These are phyloP conservation scores for Siniperca scherzeri DNA, from an alignment of 2,797 vertebrate genomes.

Conservation along the genomic window DNA sequence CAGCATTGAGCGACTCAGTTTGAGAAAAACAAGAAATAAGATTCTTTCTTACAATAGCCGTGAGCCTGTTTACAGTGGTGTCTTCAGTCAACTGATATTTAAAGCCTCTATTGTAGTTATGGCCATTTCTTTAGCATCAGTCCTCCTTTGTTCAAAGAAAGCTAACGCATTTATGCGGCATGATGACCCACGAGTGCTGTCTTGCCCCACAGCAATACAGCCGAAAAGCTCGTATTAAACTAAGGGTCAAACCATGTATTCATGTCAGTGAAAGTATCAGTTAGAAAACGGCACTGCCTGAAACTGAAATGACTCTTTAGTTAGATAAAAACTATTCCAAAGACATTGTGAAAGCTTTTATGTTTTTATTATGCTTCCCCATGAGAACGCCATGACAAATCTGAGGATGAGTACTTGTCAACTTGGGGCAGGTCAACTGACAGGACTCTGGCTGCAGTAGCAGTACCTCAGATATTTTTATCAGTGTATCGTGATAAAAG, in stretches of 20 bases:
- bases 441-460: conserved; percentile 67
- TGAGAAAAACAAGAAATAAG: conserved; percentile 39
- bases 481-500: conserved; percentile 59
- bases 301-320: conserved; percentile 27
- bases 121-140: conserved; percentile 38
- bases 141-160: conserved; percentile 36
- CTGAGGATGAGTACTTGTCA: conserved; percentile 66
- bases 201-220: conserved; percentile 43
- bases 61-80: conserved; percentile 2
- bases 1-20: conserved; percentile 1
- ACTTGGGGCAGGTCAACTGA: conserved; percentile 69
- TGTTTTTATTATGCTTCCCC: conserved; percentile 32
- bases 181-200: conserved; percentile 46
- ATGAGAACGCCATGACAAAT: conserved; percentile 62
- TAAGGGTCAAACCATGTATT: conserved; percentile 45
- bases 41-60: conserved; percentile 12
- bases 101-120: conserved; percentile 21
- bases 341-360: conserved; percentile 24
- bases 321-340: conserved; percentile 14
- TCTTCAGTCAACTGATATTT: conserved; percentile 33
- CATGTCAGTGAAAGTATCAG: conserved; percentile 37
- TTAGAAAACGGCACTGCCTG: conserved; percentile 26
- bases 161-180: conserved; percentile 44
- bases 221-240: conserved; percentile 54
- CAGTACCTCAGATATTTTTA: conserved; percentile 71